Percentiles rank a stretch among this genome's conserved stretches.
phyloP scores from a whole-genome alignment of 2,113 vertebrate genomes.

The Lycaon pictus region DNA sequence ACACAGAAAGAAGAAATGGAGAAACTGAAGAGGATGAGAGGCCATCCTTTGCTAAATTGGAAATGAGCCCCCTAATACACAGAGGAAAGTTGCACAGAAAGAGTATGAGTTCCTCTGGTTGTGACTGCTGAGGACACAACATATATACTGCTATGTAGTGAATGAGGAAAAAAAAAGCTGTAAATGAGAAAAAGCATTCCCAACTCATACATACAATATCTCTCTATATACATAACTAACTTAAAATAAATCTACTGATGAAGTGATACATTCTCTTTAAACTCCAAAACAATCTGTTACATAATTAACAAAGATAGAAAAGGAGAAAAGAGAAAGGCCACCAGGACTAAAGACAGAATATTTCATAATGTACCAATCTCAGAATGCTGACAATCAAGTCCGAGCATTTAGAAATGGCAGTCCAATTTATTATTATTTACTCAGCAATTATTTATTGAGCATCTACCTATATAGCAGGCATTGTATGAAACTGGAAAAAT shows the following conservation, averaged over 20 bases:
- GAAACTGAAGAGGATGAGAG: background rate
- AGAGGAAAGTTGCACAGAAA: background rate
- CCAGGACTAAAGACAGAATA: background rate
- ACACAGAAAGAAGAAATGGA: background rate
- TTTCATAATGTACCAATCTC: background rate
- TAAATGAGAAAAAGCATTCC: background rate
- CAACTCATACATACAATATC: background rate
- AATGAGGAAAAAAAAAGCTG: background rate
- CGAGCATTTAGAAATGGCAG: background rate
- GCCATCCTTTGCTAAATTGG: background rate
- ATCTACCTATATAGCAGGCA: background rate
- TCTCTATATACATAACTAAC: background rate
- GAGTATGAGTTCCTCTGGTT: background rate
- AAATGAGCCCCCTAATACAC: constrained; percentile 1
- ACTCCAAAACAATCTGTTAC: background rate
- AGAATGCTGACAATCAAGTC: constrained; percentile 28
- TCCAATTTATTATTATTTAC: constrained; percentile 28
- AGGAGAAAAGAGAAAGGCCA: constrained; percentile 1
- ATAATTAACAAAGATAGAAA: constrained; percentile 17
- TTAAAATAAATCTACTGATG: background rate
- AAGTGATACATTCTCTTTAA: constrained; percentile 21
- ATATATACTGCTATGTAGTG: background rate
- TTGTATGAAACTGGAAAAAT: background rate
- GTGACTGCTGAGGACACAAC: background rate
- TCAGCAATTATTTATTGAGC: background rate